These are phyloP conservation scores for Brachionus rotundiformis DNA, from an alignment of 1,140 invertebrate species.

Conservation along the genomic window DNA sequence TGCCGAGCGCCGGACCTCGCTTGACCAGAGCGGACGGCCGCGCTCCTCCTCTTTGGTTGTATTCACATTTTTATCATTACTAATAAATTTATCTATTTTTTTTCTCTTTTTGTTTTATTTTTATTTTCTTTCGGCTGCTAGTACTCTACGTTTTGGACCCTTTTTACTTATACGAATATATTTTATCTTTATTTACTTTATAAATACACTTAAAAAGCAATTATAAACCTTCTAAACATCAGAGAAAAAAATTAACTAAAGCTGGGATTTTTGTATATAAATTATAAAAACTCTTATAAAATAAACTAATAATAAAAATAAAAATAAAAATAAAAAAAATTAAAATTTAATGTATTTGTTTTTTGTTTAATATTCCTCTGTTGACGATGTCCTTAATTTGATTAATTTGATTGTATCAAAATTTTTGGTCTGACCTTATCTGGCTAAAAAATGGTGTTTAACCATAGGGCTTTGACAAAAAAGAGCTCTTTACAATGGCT, in stretches of 20 bases:
- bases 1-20: not conserved
- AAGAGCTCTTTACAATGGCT: too few relatives aligned
- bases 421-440: too few relatives aligned
- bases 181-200: slow-evolving; percentile 23
- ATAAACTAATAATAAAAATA: slow-evolving; percentile 25
- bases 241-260: not conserved
- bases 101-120: not conserved
- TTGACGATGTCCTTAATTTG: too few relatives aligned
- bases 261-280: slow-evolving; percentile 46
- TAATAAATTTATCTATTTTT: slow-evolving; percentile 46
- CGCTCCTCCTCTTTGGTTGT: not conserved
- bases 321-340: not conserved
- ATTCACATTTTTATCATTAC: slow-evolving; percentile 13
- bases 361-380: too few relatives aligned
- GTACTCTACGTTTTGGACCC: slow-evolving; percentile 18
- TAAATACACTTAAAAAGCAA: not conserved
- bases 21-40: not conserved
- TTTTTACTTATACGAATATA: slow-evolving; percentile 43
- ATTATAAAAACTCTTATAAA: slow-evolving; percentile 32
- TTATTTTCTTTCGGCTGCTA: not conserved
- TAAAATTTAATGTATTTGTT: not conserved
- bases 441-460: too few relatives aligned
- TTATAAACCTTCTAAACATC: not conserved
- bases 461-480: too few relatives aligned
- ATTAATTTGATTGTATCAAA: too few relatives aligned